A percentile compares a stretch with the other conserved stretches of the same genome.
phyloP scores from a whole-genome alignment of 2,797 vertebrate species.

The Triplophysa bombifrons region DNA sequence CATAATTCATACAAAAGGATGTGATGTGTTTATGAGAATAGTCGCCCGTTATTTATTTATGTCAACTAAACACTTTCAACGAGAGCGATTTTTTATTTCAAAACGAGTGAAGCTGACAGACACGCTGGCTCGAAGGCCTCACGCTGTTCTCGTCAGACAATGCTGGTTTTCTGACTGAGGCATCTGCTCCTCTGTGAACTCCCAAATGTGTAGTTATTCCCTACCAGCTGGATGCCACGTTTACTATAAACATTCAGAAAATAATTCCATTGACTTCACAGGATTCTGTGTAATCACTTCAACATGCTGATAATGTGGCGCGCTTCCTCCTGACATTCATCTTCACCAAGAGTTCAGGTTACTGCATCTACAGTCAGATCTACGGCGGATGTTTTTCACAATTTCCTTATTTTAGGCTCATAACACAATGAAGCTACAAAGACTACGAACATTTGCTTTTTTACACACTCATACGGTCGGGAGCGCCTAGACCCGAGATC shows the following conservation, averaged over 20 bases:
- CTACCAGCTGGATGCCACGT: constrained; percentile 41
- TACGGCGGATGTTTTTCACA: background rate
- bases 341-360: constrained; percentile 16
- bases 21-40: background rate
- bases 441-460: background rate
- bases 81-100: constrained; percentile 17
- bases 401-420: background rate
- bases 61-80: constrained; percentile 30
- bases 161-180: constrained; percentile 22
- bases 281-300: constrained; percentile 41
- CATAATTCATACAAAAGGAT: background rate
- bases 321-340: constrained; percentile 24
- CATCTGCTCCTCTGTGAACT: constrained; percentile 17
- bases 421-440: background rate
- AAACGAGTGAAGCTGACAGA: background rate
- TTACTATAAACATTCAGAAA: constrained; percentile 34
- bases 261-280: constrained; percentile 16
- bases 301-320: constrained; percentile 19
- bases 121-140: background rate
- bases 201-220: constrained; percentile 38
- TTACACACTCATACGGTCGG: background rate
- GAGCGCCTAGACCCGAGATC: background rate
- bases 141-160: constrained; percentile 7
- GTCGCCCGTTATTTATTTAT: background rate
- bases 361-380: constrained; percentile 5